Conservation (phyloP, 2,797 vertebrate species). For the Sarcoramphus papa region DNA sequence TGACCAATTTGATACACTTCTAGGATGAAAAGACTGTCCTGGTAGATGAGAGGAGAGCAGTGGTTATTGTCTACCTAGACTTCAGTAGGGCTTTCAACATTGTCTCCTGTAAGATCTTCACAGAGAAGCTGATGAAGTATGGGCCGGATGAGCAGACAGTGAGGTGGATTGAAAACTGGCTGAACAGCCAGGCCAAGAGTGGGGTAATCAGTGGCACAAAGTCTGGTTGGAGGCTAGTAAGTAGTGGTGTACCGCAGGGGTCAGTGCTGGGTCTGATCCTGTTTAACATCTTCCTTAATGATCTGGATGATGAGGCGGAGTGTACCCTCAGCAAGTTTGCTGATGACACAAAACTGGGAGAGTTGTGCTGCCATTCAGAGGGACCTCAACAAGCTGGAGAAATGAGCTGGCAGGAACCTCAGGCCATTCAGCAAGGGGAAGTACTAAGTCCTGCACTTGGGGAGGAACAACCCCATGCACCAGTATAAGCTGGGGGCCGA, state of each 20-base stretch:
- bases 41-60: not conserved
- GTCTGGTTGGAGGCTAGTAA: not conserved
- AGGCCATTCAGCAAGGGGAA: not conserved
- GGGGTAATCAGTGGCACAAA: not conserved
- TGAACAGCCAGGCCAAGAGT: not conserved
- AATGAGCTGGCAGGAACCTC: not conserved
- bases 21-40: not conserved
- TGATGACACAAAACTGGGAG: not conserved
- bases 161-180: not conserved
- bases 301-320: not conserved
- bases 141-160: not conserved
- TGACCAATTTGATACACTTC: not conserved
- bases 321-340: not conserved
- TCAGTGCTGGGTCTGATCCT: not conserved
- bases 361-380: not conserved
- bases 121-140: not conserved
- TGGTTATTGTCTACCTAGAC: not conserved
- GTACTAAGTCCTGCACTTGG: not conserved
- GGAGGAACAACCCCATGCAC: not conserved
- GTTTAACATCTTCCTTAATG: not conserved
- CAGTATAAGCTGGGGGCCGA: not conserved
- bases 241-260: accelerated
- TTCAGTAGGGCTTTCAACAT: not conserved
- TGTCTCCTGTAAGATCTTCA: not conserved
- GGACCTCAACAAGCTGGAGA: not conserved